Evolutionary conservation across 1,140 invertebrate species (phyloP).

Genomic region (Orius laevigatus): DNA sequence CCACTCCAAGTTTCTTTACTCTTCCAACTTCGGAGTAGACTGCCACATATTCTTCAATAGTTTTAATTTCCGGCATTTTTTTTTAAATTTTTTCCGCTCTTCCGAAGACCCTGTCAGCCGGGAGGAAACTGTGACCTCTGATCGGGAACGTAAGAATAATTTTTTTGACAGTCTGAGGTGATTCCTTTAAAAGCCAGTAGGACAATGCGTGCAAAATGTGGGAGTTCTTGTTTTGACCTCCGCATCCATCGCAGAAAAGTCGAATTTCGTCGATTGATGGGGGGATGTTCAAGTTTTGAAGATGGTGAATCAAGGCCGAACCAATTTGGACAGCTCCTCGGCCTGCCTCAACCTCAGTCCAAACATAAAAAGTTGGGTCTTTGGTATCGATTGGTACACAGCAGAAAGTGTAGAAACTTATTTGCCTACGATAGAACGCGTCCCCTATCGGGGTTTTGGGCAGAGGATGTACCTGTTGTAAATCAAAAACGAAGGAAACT

Average conservation of each 20-base stretch:
- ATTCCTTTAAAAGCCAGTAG: conserved; percentile 10
- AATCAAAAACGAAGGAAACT: conserved; percentile 10
- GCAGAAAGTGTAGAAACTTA: conserved; percentile 24
- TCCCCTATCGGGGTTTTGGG: conserved; percentile 16
- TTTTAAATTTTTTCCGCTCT: conserved; percentile 18
- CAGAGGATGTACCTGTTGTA: conserved; percentile 16
- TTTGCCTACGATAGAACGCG: conserved; percentile 22
- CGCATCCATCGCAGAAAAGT: conserved; percentile 5
- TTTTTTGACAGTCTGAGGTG: not conserved
- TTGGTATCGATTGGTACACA: conserved; percentile 15
- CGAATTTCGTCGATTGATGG: too few species aligned
- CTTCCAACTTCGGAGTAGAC: conserved; percentile 12
- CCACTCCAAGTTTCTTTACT: conserved; percentile 8
- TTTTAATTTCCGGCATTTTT: not conserved
- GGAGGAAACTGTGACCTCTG: conserved; percentile 23
- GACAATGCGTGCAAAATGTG: conserved; percentile 8
- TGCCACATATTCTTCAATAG: conserved; percentile 12
- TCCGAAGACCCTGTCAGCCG: conserved; percentile 23
- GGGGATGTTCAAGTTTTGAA: conserved; percentile 4
- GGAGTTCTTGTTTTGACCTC: conserved; percentile 8
- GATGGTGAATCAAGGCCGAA: conserved; percentile 20
- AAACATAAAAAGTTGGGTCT: conserved; percentile 19
- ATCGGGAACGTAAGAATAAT: conserved; percentile 20
- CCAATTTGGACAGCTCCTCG: conserved; percentile 24
- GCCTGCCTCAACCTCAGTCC: conserved; percentile 21